Evolutionary conservation across 2,113 vertebrate species (phyloP), one percentile per base, ranked within the genome.

Genomic region (Heterotis niloticus): DNA sequence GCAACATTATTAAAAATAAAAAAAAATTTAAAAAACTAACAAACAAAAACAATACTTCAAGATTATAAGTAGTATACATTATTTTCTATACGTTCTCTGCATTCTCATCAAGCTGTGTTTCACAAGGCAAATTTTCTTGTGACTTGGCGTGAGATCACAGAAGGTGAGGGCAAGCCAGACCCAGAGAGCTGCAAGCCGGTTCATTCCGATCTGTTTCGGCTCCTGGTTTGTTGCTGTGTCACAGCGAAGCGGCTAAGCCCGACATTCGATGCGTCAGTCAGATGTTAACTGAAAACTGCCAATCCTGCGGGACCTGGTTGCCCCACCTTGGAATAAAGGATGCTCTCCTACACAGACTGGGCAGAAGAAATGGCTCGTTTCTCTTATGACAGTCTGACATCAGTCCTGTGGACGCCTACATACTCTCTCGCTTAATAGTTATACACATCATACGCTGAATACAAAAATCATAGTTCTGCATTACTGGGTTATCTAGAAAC

Each of bases 1-100:
- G 89, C 85, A 87, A 85, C 82, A 78, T 82, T 85, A 81, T 76
- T 84, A 62, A 79, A 84, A 44, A 44, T 65, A 79, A 84, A 44
- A 44, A 44, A 44, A 44, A 44, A 44, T 44, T 44, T 7, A 44
- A n/a, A n/a, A n/a, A n/a, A n/a, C n/a, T n/a, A n/a, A n/a, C n/a
- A n/a, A n/a, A n/a, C n/a, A n/a, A n/a, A n/a, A n/a, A n/a, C n/a
- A n/a, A n/a, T n/a, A n/a, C n/a, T n/a, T n/a, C 7, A 44, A 44
- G 34, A 44, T 4, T 44, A 7, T 44, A 44, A 44, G 3, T 44
- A 44, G 34, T 44, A 82, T 67, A 85, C 83, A 69, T 51, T 69
- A 66, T 69, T 44, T 85, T 83, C 85, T 60, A 69, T 77, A 78
- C 77, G 60, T 68, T 20, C 56, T 59, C 34, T 73, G 75, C 16